These are phyloP conservation scores for Acanthisitta chloris DNA, from an alignment of 2,113 vertebrate genomes.

Conservation along the genomic window DNA sequence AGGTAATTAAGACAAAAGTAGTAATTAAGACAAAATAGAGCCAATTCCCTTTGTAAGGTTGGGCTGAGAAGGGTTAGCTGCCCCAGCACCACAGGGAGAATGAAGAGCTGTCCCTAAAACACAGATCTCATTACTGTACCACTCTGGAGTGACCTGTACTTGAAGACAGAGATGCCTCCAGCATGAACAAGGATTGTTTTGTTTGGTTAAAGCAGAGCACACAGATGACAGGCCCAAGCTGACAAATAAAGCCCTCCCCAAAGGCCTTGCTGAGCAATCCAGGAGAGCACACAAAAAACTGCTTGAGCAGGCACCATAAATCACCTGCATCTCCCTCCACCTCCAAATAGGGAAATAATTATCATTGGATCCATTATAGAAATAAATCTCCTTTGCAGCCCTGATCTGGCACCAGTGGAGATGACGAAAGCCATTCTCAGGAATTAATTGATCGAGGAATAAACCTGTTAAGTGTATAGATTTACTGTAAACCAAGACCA, in stretches of 20 bases:
- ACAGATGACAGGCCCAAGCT: background rate
- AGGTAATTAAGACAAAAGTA: no score
- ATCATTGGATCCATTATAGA: constrained; percentile 54
- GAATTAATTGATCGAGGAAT: constrained; percentile 69
- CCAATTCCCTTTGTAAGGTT: background rate
- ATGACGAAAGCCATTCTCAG: constrained; percentile 61
- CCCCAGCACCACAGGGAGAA: background rate
- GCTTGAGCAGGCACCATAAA: background rate
- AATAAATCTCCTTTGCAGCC: constrained; percentile 58
- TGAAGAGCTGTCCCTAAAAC: background rate
- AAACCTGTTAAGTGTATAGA: constrained; percentile 66
- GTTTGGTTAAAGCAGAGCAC: background rate
- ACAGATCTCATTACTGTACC: background rate
- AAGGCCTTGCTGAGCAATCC: background rate
- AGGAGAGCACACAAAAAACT: background rate
- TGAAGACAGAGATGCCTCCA: background rate
- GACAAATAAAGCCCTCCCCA: background rate
- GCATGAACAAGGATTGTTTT: background rate
- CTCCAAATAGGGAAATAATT: constrained; percentile 62
- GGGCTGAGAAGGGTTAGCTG: background rate
- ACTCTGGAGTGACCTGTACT: background rate
- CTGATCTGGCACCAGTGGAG: constrained; percentile 43
- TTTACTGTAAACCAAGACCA: constrained; percentile 62
- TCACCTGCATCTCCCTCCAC: background rate
- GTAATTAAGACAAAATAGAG: background rate